Conservation (phyloP, 92 coral and sea anemone genomes). For the Scolanthus callimorphus region DNA sequence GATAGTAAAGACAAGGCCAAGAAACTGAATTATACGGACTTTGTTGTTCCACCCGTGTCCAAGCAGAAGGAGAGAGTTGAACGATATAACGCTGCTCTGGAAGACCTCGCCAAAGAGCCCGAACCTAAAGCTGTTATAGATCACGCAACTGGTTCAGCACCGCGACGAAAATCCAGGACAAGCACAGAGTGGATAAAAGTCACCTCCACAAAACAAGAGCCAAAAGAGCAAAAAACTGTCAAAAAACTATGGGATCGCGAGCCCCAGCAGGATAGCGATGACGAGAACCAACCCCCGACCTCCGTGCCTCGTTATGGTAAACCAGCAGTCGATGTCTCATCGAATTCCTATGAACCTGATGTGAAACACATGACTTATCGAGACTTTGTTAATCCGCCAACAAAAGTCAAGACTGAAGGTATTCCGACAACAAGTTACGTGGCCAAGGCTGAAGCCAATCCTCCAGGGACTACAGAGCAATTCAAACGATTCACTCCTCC, state of each 20-base stretch:
- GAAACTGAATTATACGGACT: slow-evolving; percentile 29
- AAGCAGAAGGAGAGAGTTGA: slow-evolving; percentile 37
- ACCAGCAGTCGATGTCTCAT: slow-evolving; percentile 7
- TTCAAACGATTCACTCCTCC: slow-evolving; percentile 20
- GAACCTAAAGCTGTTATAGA: neutral
- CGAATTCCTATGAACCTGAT: slow-evolving; percentile 13
- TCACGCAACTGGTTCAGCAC: neutral
- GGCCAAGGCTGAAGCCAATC: neutral
- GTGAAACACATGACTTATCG: slow-evolving; percentile 21
- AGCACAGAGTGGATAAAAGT: slow-evolving; percentile 34
- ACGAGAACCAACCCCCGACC: neutral
- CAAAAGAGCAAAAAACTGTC: slow-evolving; percentile 5
- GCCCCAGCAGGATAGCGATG: slow-evolving; percentile 10
- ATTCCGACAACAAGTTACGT: slow-evolving; percentile 1
- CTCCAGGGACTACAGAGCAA: slow-evolving; percentile 4
- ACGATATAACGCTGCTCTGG: slow-evolving; percentile 23
- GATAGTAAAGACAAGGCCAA: slow-evolving; percentile 8
- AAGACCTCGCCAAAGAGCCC: slow-evolving; percentile 32
- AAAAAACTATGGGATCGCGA: slow-evolving; percentile 37
- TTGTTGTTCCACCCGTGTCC: slow-evolving; percentile 13
- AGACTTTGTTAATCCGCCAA: slow-evolving; percentile 26
- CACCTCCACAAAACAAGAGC: slow-evolving; percentile 3
- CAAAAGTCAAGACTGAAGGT: slow-evolving; percentile 15
- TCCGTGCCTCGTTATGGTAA: slow-evolving; percentile 9
- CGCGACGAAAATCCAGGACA: slow-evolving; percentile 18